Evolutionary conservation across 2,888 invertebrate species (phyloP).

Genomic region (Pasiphila rectangulata): DNA sequence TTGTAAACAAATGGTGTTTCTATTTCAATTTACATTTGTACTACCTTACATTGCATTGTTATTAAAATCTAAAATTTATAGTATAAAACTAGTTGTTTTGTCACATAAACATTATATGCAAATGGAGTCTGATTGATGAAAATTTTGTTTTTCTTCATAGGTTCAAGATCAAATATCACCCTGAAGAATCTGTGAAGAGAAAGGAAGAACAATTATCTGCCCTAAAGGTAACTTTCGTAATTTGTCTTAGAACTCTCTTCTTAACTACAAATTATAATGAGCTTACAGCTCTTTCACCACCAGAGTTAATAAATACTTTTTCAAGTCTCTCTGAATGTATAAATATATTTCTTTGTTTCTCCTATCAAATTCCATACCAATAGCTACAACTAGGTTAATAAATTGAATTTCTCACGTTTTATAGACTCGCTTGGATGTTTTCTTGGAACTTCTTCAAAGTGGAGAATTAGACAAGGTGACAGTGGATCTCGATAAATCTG

Average conservation of each 20-base stretch:
- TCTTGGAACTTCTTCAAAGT: constrained; percentile 89
- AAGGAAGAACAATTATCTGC: constrained; percentile 92
- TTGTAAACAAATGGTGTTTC: constrained; percentile 38
- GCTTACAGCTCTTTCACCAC: too few relatives aligned
- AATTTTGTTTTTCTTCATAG: constrained; percentile 70
- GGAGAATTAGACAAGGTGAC: constrained; percentile 88
- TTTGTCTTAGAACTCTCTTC: too few relatives aligned
- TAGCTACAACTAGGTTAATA: too few relatives aligned
- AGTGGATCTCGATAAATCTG: constrained; percentile 92
- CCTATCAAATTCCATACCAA: too few relatives aligned
- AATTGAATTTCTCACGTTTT: too few relatives aligned
- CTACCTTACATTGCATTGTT: constrained; percentile 21
- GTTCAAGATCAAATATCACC: constrained; percentile 99
- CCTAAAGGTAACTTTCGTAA: constrained; percentile 80
- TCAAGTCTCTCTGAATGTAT: too few relatives aligned
- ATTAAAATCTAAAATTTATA: constrained; percentile 1
- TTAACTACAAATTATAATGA: too few relatives aligned
- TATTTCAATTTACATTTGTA: constrained; percentile 34
- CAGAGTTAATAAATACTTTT: too few relatives aligned
- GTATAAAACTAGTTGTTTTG: constrained; percentile 18
- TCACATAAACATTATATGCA: background rate
- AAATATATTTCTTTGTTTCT: too few relatives aligned
- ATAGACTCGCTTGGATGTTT: constrained; percentile 93
- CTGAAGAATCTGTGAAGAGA: constrained; percentile 94
- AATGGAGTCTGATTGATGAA: constrained; percentile 14